These are phyloP conservation scores for Corythornis vintsioides DNA, from an alignment of 2,113 vertebrate genomes.

Conservation along the genomic window DNA sequence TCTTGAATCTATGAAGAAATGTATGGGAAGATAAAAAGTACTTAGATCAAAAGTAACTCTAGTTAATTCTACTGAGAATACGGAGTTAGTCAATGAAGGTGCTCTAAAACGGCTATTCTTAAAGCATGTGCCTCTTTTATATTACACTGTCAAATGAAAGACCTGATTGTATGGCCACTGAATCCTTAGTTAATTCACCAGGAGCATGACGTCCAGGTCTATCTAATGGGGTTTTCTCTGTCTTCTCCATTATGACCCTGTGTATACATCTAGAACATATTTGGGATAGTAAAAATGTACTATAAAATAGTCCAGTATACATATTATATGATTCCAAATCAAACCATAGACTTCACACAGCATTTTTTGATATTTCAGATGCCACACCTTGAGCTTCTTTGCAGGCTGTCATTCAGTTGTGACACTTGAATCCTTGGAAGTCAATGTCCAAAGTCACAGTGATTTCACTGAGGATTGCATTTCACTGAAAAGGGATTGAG, in stretches of 20 bases:
- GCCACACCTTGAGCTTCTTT: neutral
- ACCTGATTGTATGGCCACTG: neutral
- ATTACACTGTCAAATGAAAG: neutral
- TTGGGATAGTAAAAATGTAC: neutral
- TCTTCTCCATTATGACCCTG: neutral
- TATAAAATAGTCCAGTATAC: neutral
- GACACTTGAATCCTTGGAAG: neutral
- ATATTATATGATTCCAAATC: neutral
- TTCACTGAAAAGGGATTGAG: neutral
- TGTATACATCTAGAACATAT: neutral
- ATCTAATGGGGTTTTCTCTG: neutral
- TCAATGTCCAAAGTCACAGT: neutral
- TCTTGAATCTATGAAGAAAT: neutral
- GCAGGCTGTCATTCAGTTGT: rapidly evolving
- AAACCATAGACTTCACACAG: too few relatives aligned
- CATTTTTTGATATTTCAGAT: neutral
- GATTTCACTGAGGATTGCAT: neutral
- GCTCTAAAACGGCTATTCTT: neutral
- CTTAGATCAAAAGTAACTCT: neutral
- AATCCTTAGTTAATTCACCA: neutral
- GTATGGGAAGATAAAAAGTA: neutral
- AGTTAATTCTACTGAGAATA: neutral
- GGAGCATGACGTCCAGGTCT: too few relatives aligned
- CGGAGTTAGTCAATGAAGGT: neutral
- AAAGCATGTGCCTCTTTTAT: neutral